Conservation (phyloP, 1,140 invertebrate genomes). For the Musca vetustissima region DNA sequence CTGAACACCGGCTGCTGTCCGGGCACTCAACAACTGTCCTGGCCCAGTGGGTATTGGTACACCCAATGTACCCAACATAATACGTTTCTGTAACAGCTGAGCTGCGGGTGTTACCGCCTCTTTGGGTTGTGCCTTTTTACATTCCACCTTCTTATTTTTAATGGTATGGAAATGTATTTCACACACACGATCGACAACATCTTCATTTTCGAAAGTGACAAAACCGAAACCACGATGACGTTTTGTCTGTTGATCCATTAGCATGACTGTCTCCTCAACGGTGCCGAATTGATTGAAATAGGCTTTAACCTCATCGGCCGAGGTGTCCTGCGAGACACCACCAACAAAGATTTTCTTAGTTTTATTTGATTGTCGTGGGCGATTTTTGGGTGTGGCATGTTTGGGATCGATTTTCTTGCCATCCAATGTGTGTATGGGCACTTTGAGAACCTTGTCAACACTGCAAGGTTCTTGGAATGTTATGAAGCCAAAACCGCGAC, state of each 20-base stretch:
- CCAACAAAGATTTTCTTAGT: constrained; percentile 93
- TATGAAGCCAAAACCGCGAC: constrained; percentile 91
- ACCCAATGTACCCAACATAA: constrained; percentile 70
- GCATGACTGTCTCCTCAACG: constrained; percentile 90
- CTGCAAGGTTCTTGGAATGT: constrained; percentile 87
- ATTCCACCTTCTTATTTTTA: constrained; percentile 92
- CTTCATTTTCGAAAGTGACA: constrained; percentile 89
- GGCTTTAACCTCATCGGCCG: constrained; percentile 85
- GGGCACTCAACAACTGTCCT: constrained; percentile 53
- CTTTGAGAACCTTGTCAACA: constrained; percentile 86
- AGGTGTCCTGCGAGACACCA: constrained; percentile 88
- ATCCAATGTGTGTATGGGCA: constrained; percentile 88
- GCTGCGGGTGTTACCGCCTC: constrained; percentile 78
- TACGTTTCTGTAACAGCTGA: constrained; percentile 71
- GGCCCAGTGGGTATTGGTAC: constrained; percentile 62
- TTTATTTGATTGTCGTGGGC: constrained; percentile 80
- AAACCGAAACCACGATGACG: constrained; percentile 89
- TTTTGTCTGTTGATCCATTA: constrained; percentile 93
- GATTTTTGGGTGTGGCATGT: constrained; percentile 87
- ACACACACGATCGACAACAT: constrained; percentile 87
- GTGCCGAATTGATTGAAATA: constrained; percentile 91
- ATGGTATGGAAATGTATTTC: constrained; percentile 92
- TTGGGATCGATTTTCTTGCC: constrained; percentile 94
- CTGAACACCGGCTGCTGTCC: constrained; percentile 60
- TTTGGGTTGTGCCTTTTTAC: constrained; percentile 91